Evolutionary conservation across 2,797 vertebrate species (phyloP), one percentile per base, ranked within the genome.

Genomic region (Lemur catta): DNA sequence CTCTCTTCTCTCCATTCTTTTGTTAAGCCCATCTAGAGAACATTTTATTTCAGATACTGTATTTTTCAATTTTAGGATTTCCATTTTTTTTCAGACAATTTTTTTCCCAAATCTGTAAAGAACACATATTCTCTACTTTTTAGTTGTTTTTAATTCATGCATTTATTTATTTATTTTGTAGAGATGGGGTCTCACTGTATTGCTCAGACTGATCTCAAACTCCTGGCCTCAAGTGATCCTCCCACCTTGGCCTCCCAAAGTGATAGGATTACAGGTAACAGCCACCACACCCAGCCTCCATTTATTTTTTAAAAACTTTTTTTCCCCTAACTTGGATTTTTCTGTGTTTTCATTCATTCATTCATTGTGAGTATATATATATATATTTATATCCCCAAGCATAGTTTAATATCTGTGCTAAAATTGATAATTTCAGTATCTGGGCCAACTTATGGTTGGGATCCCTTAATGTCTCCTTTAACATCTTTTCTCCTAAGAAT

Each of bases 31-130:
- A 69, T 61, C 11, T 30, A 91, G 30, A 57, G 48, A 75, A 59
- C 43, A 69, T 69, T 82, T 69, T 85, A 84, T 90, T 95, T 93
- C 18, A 48, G 38, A 50, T 75, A 75, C 11, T 84, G 2, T 80
- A 84, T 75, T 93, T 71, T 90, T 67, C 17, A 71, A 50, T 76
- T 86, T 93, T 96, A 93, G 38, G 57, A 61, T 75, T 79, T 59
- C 22, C 20, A 20, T 65, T 84, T 95, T 22, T 82, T 84, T 67
- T 93, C 15, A 63, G 61, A 63, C 30, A 65, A 20, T 18, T 65
- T 9, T 65, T 35, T 4, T 17, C 17, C 63, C 63, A 65, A 65
- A 65, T 33, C 33, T 65, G n/a, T 65, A 10, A n/a, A 65, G 63
- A 65, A 35, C 33, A 65, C 33, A 20, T n/a, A 65, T 65, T n/a